Percentiles rank a stretch among this genome's conserved stretches.
phyloP scores from a whole-genome alignment of 2,113 vertebrate species.

The Buteo buteo region DNA sequence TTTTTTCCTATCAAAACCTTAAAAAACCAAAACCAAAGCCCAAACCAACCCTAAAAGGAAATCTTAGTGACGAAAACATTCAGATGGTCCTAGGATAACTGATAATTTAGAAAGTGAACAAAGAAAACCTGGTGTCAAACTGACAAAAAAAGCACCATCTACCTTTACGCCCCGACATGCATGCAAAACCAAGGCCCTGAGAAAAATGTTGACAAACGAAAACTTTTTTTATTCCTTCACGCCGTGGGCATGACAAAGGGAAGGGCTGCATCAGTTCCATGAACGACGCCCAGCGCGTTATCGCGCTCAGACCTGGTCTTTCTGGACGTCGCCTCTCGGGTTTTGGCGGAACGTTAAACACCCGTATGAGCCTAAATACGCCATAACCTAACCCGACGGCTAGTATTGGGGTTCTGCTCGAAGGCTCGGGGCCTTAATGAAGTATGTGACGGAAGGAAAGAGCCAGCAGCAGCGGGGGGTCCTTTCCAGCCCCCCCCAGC shows the following conservation, averaged over 20 bases:
- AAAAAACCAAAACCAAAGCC: neutral
- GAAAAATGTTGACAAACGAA: neutral
- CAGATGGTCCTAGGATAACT: neutral
- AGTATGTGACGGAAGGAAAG: accelerated
- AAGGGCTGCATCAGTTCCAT: too few relatives aligned
- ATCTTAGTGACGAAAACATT: neutral
- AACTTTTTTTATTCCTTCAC: neutral
- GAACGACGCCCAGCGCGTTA: too few relatives aligned
- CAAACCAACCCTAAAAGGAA: neutral
- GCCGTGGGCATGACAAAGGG: accelerated
- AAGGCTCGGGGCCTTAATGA: neutral
- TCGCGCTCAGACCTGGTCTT: accelerated
- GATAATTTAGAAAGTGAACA: neutral
- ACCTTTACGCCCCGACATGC: too few relatives aligned
- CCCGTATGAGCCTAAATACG: accelerated
- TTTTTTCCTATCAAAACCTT: neutral
- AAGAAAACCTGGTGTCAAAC: neutral
- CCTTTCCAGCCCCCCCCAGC: too few relatives aligned
- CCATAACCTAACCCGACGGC: accelerated
- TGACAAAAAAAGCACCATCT: neutral
- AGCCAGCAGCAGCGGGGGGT: too few relatives aligned
- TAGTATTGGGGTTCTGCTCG: neutral
- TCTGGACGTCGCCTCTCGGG: neutral
- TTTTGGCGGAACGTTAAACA: accelerated
- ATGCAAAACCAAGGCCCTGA: too few relatives aligned